Evolutionary conservation across 2,797 vertebrate species (phyloP).

Genomic region (Chromobotia macracanthus): DNA sequence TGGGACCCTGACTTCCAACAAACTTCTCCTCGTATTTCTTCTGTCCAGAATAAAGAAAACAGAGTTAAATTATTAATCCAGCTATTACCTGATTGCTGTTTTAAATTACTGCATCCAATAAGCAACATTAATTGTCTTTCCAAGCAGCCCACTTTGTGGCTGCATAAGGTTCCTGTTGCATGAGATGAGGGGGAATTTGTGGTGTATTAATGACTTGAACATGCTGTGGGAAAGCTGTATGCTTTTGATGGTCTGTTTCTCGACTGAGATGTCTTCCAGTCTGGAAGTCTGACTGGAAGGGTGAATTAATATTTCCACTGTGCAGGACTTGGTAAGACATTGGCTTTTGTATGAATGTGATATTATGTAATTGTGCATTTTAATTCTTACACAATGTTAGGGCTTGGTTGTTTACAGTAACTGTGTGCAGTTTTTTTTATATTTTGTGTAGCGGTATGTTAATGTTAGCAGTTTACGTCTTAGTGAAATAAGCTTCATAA

Average conservation of each 20-base stretch:
- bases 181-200: conserved; percentile 35
- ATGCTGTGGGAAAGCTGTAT: conserved; percentile 19
- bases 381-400: not conserved
- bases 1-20: conserved; percentile 74
- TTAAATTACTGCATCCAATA: conserved; percentile 1
- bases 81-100: conserved; percentile 2
- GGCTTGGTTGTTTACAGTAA: not conserved
- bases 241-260: conserved; percentile 46
- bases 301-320: conserved; percentile 39
- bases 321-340: not conserved
- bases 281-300: conserved; percentile 29
- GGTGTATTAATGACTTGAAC: conserved; percentile 33
- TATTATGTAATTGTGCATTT: not conserved
- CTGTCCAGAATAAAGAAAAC: conserved; percentile 59
- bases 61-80: not conserved
- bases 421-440: not conserved
- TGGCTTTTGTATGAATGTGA: not conserved
- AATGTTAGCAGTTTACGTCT: not conserved
- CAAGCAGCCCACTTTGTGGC: conserved; percentile 14
- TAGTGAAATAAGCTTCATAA: not conserved
- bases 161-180: conserved; percentile 23
- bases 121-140: conserved; percentile 20
- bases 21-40: conserved; percentile 82
- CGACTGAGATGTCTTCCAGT: conserved; percentile 23
- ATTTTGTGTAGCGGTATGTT: not conserved